These are phyloP conservation scores for Aphaenogaster floridana DNA, from an alignment of 1,140 invertebrate genomes.

Conservation along the genomic window DNA sequence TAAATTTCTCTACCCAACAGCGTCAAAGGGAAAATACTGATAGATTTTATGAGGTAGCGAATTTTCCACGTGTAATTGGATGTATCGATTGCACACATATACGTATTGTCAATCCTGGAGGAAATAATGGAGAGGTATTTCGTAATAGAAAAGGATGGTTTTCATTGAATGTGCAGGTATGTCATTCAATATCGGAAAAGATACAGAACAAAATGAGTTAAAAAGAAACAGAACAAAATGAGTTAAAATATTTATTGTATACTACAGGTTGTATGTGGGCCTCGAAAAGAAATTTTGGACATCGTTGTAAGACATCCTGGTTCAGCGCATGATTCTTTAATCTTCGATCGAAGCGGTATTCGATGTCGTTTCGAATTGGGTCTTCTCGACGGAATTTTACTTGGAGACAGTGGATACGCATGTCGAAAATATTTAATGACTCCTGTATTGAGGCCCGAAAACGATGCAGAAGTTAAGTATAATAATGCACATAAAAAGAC, in stretches of 20 bases:
- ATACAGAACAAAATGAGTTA: no score
- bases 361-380: background rate
- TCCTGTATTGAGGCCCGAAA: background rate
- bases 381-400: background rate
- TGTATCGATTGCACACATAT: no score
- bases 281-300: background rate
- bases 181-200: no score
- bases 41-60: no score
- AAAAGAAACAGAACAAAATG: no score
- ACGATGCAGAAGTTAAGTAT: background rate
- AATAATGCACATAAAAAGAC: background rate
- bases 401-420: background rate
- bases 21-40: no score
- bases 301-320: background rate
- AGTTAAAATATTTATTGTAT: background rate
- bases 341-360: slow-evolving; percentile 6
- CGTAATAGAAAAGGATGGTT: no score
- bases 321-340: background rate
- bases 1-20: no score
- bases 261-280: background rate
- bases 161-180: no score
- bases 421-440: background rate
- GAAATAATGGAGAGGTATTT: no score
- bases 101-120: no score
- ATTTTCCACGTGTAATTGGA: no score